These are phyloP conservation scores for Diadophis punctatus DNA, from an alignment of 2,113 vertebrate genomes.

Conservation along the genomic window DNA sequence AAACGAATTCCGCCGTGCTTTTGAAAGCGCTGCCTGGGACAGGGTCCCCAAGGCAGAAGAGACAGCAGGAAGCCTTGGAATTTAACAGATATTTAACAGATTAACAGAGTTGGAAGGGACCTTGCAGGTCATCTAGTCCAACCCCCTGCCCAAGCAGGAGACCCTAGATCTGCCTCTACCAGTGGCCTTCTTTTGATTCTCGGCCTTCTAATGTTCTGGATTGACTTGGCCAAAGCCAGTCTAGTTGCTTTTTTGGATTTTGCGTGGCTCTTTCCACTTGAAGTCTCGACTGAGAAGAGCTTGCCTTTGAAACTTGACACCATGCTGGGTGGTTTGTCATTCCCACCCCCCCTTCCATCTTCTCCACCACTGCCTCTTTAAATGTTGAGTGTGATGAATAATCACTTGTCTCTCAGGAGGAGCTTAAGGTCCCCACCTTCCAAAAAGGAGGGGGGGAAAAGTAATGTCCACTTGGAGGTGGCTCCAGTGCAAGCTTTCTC, in stretches of 20 bases:
- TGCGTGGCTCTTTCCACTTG: background rate
- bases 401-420: conserved; percentile 11
- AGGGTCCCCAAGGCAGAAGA: background rate
- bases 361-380: conserved; percentile 28
- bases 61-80: background rate
- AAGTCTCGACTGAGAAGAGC: background rate
- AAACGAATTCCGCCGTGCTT: background rate
- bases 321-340: background rate
- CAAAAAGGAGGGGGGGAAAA: background rate
- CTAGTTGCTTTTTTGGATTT: background rate
- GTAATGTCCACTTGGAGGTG: background rate
- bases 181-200: background rate
- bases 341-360: background rate
- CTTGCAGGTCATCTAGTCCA: too few species aligned
- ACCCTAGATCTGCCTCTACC: too few species aligned
- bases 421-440: background rate
- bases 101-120: too few species aligned
- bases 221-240: background rate
- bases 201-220: background rate
- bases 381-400: conserved; percentile 11
- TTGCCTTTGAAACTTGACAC: conserved; percentile 39
- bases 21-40: background rate
- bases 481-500: background rate
- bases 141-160: too few species aligned
- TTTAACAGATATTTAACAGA: too few species aligned